These are phyloP conservation scores for Drosophila yooni DNA, from an alignment of 2,888 invertebrate species.

Conservation along the genomic window DNA sequence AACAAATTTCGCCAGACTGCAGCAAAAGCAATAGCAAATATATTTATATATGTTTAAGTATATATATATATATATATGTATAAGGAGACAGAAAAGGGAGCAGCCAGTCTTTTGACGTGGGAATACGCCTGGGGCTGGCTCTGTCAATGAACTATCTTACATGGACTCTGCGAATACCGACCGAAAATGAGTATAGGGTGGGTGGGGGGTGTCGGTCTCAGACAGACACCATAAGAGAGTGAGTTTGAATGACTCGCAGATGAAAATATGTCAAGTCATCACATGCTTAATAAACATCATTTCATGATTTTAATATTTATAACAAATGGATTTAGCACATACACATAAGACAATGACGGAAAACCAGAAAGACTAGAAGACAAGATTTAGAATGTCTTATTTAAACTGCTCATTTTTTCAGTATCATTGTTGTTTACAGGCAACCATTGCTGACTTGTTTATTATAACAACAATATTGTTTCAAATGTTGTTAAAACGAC, in stretches of 20 bases:
- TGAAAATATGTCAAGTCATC: neutral
- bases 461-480: neutral
- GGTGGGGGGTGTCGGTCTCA: neutral
- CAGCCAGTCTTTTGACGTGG: neutral
- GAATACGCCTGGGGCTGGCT: neutral
- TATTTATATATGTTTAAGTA: neutral
- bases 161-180: conserved; percentile 6
- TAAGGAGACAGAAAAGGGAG: neutral
- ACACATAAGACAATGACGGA: neutral
- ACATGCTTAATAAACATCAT: neutral
- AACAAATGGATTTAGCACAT: neutral
- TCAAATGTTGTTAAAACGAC: neutral
- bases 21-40: conserved; percentile 23
- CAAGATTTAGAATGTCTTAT: neutral
- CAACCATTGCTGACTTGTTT: neutral
- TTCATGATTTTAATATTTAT: conserved; percentile 1
- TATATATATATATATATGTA: neutral
- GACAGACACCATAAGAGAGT: neutral
- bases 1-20: conserved; percentile 5
- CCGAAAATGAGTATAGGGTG: neutral
- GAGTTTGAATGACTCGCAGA: neutral
- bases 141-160: conserved; percentile 26
- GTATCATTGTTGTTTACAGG: neutral
- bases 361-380: neutral
- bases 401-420: neutral